These are phyloP conservation scores for Phenganax marumi DNA, from an alignment of 92 coral and sea anemone species.

Conservation along the genomic window DNA sequence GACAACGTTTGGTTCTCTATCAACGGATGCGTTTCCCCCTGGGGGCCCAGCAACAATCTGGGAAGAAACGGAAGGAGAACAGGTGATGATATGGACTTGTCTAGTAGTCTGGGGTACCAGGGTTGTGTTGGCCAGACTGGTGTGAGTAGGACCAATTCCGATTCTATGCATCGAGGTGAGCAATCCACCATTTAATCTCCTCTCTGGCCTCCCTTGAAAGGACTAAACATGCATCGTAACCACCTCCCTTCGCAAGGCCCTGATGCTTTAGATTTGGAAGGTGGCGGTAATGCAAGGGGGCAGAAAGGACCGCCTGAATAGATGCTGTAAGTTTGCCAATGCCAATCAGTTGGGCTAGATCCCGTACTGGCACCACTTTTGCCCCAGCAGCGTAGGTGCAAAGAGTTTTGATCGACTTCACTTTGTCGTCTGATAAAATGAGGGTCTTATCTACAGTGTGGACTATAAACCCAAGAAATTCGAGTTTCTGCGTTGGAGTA, in stretches of 20 bases:
- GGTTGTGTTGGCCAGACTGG: conserved; percentile 50
- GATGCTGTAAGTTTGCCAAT: conserved; percentile 38
- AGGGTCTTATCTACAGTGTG: no score
- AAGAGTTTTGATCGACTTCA: no score
- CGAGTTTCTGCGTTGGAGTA: no score
- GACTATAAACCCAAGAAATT: no score
- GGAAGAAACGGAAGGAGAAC: conserved; percentile 15
- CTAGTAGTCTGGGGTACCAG: conserved; percentile 14
- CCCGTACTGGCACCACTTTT: conserved; percentile 28
- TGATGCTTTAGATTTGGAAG: conserved; percentile 7
- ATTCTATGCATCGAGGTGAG: neutral
- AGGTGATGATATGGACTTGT: conserved; percentile 11
- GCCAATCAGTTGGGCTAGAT: no score
- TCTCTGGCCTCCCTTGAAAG: no score
- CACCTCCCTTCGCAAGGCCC: no score
- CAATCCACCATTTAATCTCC: no score
- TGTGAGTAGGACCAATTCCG: conserved; percentile 5
- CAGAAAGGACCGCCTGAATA: conserved; percentile 54
- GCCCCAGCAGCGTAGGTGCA: conserved; percentile 40
- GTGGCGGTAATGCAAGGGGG: no score
- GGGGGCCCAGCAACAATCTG: conserved; percentile 4
- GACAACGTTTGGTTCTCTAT: conserved; percentile 26
- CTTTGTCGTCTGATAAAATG: no score
- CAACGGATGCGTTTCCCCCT: conserved; percentile 31
- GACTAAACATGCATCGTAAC: no score